Evolutionary conservation across 2,888 invertebrate species (phyloP).

Genomic region (Xylophagus ater): DNA sequence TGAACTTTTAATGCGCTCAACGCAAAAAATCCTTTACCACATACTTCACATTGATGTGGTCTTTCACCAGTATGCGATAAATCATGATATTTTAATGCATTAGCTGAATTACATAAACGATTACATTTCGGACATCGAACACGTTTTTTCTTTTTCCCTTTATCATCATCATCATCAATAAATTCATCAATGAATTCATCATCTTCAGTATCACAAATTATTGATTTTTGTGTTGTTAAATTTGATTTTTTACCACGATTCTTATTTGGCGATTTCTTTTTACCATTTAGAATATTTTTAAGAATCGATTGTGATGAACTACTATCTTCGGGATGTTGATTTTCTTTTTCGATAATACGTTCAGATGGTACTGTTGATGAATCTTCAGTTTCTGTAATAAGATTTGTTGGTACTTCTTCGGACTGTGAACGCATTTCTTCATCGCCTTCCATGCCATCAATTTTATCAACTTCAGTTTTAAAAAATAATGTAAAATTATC

Average conservation of each 20-base stretch:
- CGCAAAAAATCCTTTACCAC: constrained; percentile 75
- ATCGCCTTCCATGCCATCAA: not conserved
- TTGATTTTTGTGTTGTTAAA: too few relatives aligned
- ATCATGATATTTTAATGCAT: constrained; percentile 74
- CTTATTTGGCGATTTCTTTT: too few relatives aligned
- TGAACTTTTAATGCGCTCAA: constrained; percentile 74
- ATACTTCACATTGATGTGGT: constrained; percentile 65
- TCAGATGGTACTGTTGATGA: too few relatives aligned
- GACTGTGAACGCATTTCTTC: too few relatives aligned
- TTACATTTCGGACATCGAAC: constrained; percentile 43
- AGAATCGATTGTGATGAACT: too few relatives aligned
- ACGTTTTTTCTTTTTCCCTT: constrained; percentile 17
- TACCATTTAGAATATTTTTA: too few relatives aligned
- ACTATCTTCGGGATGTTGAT: too few relatives aligned
- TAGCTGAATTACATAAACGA: constrained; percentile 66
- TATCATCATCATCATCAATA: constrained; percentile 8
- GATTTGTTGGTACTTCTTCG: too few relatives aligned
- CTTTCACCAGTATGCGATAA: constrained; percentile 67
- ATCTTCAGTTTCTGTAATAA: too few relatives aligned
- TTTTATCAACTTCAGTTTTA: constrained; percentile 10
- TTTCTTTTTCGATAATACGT: too few relatives aligned
- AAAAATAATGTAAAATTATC: constrained; percentile 17
- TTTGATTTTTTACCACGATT: too few relatives aligned
- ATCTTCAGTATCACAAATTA: too few relatives aligned
- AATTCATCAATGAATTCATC: constrained; percentile 20